phyloP scores from a whole-genome alignment of 2,113 vertebrate species.

The Cygnus buccinator region DNA sequence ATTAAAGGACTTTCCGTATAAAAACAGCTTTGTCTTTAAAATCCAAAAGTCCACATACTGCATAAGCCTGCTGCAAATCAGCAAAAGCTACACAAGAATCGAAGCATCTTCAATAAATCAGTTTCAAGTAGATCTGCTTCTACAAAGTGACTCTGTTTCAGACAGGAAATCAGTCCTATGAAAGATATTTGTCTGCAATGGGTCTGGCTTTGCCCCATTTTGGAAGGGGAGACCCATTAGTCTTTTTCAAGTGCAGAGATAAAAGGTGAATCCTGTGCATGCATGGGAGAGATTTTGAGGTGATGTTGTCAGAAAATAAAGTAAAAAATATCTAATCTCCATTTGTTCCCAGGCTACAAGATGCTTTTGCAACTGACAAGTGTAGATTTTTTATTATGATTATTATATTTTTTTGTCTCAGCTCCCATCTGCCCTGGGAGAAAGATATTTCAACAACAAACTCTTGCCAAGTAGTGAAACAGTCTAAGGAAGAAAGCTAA shows the following conservation, averaged over 20 bases:
- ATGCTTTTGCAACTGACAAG: neutral
- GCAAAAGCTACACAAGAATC: slow-evolving; percentile 38
- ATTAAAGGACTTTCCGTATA: neutral
- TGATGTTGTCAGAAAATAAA: neutral
- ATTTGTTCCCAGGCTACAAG: neutral
- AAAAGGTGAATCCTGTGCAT: neutral
- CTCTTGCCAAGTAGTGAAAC: neutral
- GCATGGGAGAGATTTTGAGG: neutral
- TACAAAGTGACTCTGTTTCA: neutral
- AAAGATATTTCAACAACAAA: neutral
- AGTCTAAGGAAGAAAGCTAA: neutral
- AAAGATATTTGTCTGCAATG: neutral
- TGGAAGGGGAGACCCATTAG: neutral
- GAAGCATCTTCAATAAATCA: slow-evolving; percentile 44
- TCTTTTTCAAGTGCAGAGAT: neutral
- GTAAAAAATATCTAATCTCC: neutral
- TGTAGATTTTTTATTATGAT: neutral
- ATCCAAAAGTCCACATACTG: neutral
- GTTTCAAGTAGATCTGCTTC: neutral
- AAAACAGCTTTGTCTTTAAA: neutral
- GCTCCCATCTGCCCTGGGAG: neutral
- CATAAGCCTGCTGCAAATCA: slow-evolving; percentile 45
- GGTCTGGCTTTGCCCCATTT: neutral
- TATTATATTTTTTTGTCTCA: neutral
- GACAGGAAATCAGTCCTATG: neutral